Conservation (phyloP, 37 sponge, comb jelly and placozoan species). For the Eunapius fragilis region DNA sequence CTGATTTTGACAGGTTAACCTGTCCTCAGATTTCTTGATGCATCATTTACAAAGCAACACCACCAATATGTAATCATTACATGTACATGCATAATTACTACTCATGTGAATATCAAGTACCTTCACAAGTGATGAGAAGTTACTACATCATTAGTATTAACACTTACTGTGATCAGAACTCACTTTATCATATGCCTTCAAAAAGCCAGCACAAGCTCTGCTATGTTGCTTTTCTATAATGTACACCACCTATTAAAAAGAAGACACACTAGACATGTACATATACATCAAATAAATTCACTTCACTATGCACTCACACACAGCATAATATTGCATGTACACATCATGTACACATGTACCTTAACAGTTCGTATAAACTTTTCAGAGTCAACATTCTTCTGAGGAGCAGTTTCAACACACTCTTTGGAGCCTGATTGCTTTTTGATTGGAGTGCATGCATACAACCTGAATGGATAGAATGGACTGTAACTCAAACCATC, state of each 20-base stretch:
- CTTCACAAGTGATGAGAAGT: too few species aligned
- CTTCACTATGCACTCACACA: too few species aligned
- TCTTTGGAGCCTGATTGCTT: not conserved
- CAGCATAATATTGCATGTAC: too few species aligned
- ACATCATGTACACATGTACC: not conserved
- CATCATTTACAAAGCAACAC: too few species aligned
- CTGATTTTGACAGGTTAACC: too few species aligned
- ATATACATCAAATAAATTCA: not conserved
- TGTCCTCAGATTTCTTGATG: too few species aligned
- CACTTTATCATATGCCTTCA: constrained; percentile 80
- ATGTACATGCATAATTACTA: too few species aligned
- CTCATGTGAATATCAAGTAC: too few species aligned
- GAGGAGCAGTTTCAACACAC: not conserved
- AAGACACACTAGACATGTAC: not conserved
- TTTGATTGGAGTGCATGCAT: not conserved
- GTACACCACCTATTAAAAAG: constrained; percentile 73
- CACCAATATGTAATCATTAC: too few species aligned
- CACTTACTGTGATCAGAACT: not conserved
- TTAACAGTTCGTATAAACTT: not conserved
- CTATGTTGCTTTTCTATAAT: constrained; percentile 74
- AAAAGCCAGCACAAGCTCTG: constrained; percentile 61
- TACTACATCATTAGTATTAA: not conserved
- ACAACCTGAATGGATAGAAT: not conserved
- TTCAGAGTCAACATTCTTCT: not conserved
- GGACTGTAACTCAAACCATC: not conserved